phyloP scores from a whole-genome alignment of 2,113 vertebrate genomes.

The Peromyscus polionotus region DNA sequence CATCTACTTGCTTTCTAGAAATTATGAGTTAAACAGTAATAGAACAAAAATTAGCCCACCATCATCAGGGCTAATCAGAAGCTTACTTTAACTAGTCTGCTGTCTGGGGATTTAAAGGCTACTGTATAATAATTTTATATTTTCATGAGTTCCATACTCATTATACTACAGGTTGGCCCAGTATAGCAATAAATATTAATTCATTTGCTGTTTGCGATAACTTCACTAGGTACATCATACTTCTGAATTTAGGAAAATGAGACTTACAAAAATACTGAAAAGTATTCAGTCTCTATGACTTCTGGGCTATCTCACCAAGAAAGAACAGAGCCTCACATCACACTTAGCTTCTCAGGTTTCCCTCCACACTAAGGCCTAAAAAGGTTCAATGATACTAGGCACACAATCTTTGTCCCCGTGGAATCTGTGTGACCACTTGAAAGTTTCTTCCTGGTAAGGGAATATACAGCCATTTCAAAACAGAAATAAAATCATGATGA shows the following conservation, averaged over 20 bases:
- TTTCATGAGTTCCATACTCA: constrained; percentile 32
- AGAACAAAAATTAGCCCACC: constrained; percentile 19
- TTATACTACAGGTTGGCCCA: constrained; percentile 6
- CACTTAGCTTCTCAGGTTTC: neutral
- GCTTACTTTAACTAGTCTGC: neutral
- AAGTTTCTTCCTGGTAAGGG: constrained; percentile 2
- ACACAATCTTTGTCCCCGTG: neutral
- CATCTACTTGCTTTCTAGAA: constrained; percentile 40
- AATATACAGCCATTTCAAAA: neutral
- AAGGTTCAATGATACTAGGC: neutral
- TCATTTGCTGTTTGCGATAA: constrained; percentile 40
- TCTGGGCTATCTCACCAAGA: neutral
- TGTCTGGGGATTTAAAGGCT: neutral
- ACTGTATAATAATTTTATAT: constrained; percentile 16
- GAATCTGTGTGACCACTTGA: neutral
- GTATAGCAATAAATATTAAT: constrained; percentile 65
- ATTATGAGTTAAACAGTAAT: constrained; percentile 47
- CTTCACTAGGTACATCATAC: constrained; percentile 44
- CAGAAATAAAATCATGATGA: neutral
- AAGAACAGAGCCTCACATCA: neutral
- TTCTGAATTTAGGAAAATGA: constrained; percentile 69
- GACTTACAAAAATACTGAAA: constrained; percentile 51
- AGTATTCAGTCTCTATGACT: constrained; percentile 37
- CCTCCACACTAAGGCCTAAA: neutral
- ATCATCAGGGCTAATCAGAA: constrained; percentile 28